phyloP scores from a whole-genome alignment of 2,888 invertebrate genomes.

The Spicauda simplicius region DNA sequence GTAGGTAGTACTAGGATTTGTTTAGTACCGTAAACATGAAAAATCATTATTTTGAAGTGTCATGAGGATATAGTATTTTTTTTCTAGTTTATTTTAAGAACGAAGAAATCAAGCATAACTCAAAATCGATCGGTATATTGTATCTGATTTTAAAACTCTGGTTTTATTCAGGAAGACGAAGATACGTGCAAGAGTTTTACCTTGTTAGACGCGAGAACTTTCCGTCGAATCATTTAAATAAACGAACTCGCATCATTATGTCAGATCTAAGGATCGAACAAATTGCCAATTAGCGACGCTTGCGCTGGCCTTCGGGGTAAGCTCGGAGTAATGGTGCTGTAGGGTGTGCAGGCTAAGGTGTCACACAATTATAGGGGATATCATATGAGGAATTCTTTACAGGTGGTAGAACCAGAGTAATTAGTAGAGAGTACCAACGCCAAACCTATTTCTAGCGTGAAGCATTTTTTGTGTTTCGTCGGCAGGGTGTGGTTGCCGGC shows the following conservation, averaged over 20 bases:
- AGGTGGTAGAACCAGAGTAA: no score
- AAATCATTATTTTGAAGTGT: no score
- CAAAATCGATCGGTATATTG: constrained; percentile 33
- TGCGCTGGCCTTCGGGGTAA: constrained; percentile 57
- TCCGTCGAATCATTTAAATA: constrained; percentile 83
- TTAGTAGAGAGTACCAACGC: no score
- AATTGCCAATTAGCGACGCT: constrained; percentile 81
- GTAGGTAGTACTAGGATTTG: no score
- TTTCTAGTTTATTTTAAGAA: not conserved
- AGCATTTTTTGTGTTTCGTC: no score
- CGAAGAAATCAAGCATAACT: not conserved
- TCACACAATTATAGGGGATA: not conserved
- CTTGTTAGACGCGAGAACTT: constrained; percentile 67
- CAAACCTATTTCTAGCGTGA: no score
- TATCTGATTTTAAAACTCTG: not conserved
- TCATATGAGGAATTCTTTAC: not conserved
- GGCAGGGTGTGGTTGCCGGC: no score
- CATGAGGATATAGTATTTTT: no score
- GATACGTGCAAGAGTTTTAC: constrained; percentile 39
- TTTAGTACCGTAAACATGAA: no score
- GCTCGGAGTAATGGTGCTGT: constrained; percentile 49
- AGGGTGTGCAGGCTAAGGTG: constrained; percentile 37
- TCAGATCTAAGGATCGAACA: constrained; percentile 83
- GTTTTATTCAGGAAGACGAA: constrained; percentile 26
- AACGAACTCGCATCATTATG: constrained; percentile 83